Conservation (phyloP, 1,140 invertebrate genomes). For the Matsumurasca onukii region DNA sequence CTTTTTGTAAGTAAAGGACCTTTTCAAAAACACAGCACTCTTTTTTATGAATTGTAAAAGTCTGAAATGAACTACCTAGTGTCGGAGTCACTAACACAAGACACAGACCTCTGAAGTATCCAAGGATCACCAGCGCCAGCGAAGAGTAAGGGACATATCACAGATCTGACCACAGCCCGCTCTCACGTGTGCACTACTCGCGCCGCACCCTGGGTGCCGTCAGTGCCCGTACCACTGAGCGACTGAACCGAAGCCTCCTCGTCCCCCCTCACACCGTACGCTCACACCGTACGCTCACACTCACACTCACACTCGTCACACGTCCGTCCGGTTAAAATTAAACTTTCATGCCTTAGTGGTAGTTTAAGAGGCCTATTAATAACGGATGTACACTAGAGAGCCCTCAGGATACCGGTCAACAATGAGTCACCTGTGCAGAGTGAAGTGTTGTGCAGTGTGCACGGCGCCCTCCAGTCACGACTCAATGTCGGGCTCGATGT, state of each 20-base stretch:
- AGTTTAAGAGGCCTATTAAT: constrained; percentile 20
- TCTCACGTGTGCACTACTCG: constrained; percentile 6
- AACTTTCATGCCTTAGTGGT: constrained; percentile 23
- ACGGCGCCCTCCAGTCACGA: too few species aligned
- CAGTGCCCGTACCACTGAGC: not conserved
- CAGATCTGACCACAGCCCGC: too few species aligned
- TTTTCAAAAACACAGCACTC: too few species aligned
- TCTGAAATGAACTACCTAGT: not conserved
- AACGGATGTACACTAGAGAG: not conserved
- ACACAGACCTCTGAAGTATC: constrained; percentile 17
- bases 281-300: too few species aligned
- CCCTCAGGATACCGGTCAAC: not conserved
- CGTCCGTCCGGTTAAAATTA: constrained; percentile 26
- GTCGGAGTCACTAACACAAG: not conserved
- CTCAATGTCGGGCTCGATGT: too few species aligned
- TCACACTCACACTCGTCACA: too few species aligned
- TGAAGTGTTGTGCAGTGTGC: too few species aligned
- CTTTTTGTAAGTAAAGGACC: too few species aligned
- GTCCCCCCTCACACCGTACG: constrained; percentile 4
- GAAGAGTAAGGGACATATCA: not conserved
- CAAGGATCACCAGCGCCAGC: not conserved
- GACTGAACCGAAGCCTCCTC: not conserved
- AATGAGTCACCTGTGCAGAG: too few species aligned
- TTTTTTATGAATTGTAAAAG: too few species aligned
- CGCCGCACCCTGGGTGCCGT: not conserved